Base-by-base conservation (phyloP, 2,888 invertebrate genomes). In the Spialia ferax region DNA sequence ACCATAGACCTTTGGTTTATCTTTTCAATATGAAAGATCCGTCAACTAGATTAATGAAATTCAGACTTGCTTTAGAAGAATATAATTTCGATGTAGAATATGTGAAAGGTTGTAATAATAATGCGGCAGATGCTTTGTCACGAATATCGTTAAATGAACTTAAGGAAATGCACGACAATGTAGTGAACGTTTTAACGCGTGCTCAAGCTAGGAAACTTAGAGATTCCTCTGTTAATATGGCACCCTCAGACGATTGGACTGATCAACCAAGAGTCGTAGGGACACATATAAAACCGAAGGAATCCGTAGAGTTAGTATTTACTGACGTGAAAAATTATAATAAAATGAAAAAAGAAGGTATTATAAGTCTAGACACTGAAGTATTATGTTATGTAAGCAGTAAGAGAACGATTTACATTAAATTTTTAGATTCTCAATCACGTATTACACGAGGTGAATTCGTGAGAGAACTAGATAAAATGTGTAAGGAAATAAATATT, bases 381-480 rank as follows among this genome's bases (percentile, higher is more conserved):
- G 2, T 18, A 18, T 48, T 48, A 11, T 20, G 48, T 48, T 48
- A 48, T 48, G 5, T 48, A 20, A 2, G 2, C 20, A 20, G 11
- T 48, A 20, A 48, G 5, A 20, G n/a, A n/a, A 48, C 48, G 2
- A 48, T 48, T 48, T 48, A 20, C 11, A 20, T 48, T 10, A 48
- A 20, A 38, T 38, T n/a, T 20, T 38, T 23, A 13, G 35, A 32
- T 20, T 56, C 56, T 56, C 56, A 32, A 56, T 56, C 56, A 2
- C 56, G 18, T 5, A 11, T 56, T 15, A 32, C 56, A 18, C 56
- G 32, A 56, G 56, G 35, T 18, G 56, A 56, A 35, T 70, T 67
- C 48, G 70, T 29, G 70, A 64, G 70, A 20, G 61, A 64, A 35
- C 48, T 68, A 54, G 38, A 32, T 32, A 54, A n/a, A n/a, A 63